Evolutionary conservation across 2,888 invertebrate genomes (phyloP).

Genomic region (Ptilodon capucinus): DNA sequence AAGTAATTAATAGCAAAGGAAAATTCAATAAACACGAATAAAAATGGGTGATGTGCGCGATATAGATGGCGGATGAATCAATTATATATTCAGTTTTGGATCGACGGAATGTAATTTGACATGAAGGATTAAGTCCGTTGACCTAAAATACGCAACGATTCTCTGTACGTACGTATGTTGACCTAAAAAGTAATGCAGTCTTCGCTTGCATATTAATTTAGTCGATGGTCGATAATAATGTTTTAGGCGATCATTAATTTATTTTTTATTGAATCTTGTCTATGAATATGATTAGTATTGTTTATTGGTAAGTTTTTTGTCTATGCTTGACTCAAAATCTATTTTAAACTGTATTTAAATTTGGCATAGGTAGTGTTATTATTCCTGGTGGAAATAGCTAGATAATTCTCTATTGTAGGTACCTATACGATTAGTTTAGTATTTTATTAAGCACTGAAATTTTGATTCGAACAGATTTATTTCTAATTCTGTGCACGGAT

Average conservation of each 20-base stretch:
- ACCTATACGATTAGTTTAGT: too few species aligned
- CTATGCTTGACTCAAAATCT: background rate
- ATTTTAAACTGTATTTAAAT: background rate
- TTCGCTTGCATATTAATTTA: conserved; percentile 2
- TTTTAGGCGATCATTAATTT: background rate
- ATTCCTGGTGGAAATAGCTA: too few species aligned
- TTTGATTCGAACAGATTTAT: too few species aligned
- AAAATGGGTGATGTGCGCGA: too few species aligned
- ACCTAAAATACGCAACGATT: conserved; percentile 6
- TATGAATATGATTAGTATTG: background rate
- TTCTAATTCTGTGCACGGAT: too few species aligned
- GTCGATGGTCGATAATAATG: background rate
- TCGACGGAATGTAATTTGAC: background rate
- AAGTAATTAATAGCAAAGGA: too few species aligned
- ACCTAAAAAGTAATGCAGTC: conserved; percentile 1
- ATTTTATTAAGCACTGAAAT: too few species aligned
- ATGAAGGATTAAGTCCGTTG: conserved; percentile 7
- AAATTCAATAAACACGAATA: too few species aligned
- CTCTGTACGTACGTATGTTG: background rate
- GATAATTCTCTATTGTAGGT: too few species aligned
- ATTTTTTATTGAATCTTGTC: background rate
- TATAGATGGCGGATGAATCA: too few species aligned
- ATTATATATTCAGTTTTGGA: background rate
- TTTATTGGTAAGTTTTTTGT: background rate
- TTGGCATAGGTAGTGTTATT: too few species aligned